Conservation (phyloP, 64 coral and sea anemone species). For the Porites australiensis region DNA sequence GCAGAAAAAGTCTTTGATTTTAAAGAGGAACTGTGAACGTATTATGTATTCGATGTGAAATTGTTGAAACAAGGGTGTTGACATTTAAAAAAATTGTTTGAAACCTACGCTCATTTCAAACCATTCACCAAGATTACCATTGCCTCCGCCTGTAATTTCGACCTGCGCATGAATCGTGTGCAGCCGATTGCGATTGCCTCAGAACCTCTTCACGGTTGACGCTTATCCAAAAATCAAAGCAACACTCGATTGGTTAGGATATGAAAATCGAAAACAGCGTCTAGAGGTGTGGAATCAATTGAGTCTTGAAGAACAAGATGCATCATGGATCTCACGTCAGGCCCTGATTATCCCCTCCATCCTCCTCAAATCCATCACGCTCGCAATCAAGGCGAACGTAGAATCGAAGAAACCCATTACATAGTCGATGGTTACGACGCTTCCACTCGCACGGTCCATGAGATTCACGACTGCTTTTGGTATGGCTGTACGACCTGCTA, state of each 20-base stretch:
- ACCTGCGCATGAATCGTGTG: constrained; percentile 1
- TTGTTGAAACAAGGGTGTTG: constrained; percentile 47
- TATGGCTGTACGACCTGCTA: background rate
- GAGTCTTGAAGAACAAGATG: background rate
- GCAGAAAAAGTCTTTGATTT: constrained; percentile 13
- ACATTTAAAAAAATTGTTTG: constrained; percentile 29
- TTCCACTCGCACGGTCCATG: background rate
- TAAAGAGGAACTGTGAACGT: constrained; percentile 3
- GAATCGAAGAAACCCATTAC: background rate
- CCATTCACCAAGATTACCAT: constrained; percentile 38
- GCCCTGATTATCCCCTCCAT: background rate
- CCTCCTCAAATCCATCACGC: background rate
- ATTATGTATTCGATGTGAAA: constrained; percentile 54
- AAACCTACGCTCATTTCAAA: background rate
- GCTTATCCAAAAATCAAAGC: background rate
- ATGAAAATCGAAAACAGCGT: too few relatives aligned
- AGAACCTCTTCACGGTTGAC: background rate
- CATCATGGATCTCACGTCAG: background rate
- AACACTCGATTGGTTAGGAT: too few relatives aligned
- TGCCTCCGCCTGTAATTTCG: constrained; percentile 38
- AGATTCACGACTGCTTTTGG: background rate
- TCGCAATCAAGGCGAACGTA: background rate
- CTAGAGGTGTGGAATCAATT: too few relatives aligned
- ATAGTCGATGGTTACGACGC: background rate
- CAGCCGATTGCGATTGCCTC: background rate